A percentile compares a stretch with the other conserved stretches of the same genome.
phyloP scores from a whole-genome alignment of 2,113 vertebrate genomes.

The Dendropsophus ebraccatus region DNA sequence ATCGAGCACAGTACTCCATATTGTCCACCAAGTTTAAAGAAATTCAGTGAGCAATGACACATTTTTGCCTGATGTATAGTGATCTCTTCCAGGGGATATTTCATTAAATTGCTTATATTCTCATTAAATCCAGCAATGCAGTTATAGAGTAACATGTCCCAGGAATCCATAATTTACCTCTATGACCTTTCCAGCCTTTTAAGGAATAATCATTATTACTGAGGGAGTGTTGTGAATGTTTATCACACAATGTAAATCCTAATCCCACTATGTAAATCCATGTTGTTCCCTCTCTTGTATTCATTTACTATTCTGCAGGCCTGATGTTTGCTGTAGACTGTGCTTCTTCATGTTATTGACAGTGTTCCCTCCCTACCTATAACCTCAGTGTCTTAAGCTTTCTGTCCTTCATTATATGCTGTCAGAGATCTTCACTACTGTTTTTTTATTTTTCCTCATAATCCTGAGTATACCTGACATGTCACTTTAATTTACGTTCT shows the following conservation, averaged over 20 bases:
- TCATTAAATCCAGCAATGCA: slow-evolving; percentile 23
- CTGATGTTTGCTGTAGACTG: slow-evolving; percentile 8
- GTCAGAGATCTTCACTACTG: background rate
- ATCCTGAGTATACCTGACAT: slow-evolving; percentile 36
- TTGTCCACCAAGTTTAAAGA: background rate
- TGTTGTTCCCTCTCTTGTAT: slow-evolving; percentile 2
- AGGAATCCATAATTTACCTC: slow-evolving; percentile 15
- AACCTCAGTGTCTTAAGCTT: background rate
- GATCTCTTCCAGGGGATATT: slow-evolving; percentile 20
- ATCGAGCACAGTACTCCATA: background rate
- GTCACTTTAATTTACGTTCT: slow-evolving; percentile 52
- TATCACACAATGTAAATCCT: background rate
- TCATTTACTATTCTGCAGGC: slow-evolving; percentile 7
- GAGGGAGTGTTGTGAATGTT: background rate
- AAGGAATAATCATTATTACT: slow-evolving; percentile 30
- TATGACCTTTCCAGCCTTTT: slow-evolving; percentile 19
- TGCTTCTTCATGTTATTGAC: background rate
- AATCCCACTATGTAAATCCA: background rate
- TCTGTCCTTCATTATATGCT: background rate
- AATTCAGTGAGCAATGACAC: background rate
- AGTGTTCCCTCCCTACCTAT: background rate
- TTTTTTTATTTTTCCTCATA: background rate
- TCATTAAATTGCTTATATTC: slow-evolving; percentile 34
- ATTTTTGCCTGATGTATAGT: background rate
- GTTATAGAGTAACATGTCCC: slow-evolving; percentile 2